Evolutionary conservation across 2,797 vertebrate species (phyloP), one percentile per base, ranked within the genome.

Genomic region (Chaetodon trifasciatus): DNA sequence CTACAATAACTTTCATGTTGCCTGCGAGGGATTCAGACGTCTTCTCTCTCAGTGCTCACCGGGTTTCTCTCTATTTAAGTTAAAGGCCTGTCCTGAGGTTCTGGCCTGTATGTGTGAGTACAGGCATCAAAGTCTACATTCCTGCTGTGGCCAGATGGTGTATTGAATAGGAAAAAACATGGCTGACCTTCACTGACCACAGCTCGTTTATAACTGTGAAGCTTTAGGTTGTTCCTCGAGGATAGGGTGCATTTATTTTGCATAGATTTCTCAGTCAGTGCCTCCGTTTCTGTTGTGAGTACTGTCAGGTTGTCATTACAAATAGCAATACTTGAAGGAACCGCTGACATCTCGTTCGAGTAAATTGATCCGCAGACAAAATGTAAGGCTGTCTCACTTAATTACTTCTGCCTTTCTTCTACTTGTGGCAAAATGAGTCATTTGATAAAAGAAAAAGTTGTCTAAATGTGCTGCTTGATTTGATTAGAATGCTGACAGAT

Each of bases 61-160:
- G 40, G 19, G 23, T 63, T 70, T 63, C 47, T 70, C 28, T 56
- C 44, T 23, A 23, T 63, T 70, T 65, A 56, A 56, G 32, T 85
- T 23, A 11, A 47, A 70, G 40, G 68, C 13, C 52, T 55, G 52
- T 61, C 76, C 58, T 60, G 69, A 63, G 66, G 24, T 60, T 61
- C 66, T 68, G 56, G 53, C 62, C 65, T 1, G 39, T 17, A 44
- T 12, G 15, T 56, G 47, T 17, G 8, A 7, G 9, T 19, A 13
- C 23, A 63, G 28, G 13, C 69, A 68, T 65, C 69, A 79, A 74
- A 74, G 52, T 24, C 23, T 42, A 60, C 40, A 46, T 58, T 17
- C 39, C 55, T 58, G 63, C 56, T 63, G 74, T 44, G 13, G 49
- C 64, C 82, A 82, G 68, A 82, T 74, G 72, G 75, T 66, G 67